Percentiles rank a stretch among this genome's conserved stretches.
These are phyloP conservation scores for Toxonevra muliebris DNA, from an alignment of 2,888 invertebrate genomes.

Conservation along the genomic window DNA sequence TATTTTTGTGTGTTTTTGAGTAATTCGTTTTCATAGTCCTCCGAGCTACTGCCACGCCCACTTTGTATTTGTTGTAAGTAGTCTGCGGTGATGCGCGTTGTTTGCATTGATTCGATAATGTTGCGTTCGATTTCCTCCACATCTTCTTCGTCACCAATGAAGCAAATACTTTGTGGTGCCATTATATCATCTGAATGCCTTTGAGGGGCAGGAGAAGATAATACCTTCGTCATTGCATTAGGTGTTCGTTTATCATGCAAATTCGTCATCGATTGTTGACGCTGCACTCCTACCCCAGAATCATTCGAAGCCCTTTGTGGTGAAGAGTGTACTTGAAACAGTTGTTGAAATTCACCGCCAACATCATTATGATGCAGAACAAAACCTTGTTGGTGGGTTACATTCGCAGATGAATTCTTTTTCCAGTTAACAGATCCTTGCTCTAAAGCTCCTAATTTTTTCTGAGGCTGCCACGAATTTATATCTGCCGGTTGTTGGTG, in stretches of 20 bases:
- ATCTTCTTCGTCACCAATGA: conserved; percentile 79
- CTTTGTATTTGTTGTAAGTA: conserved; percentile 55
- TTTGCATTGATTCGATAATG: conserved; percentile 60
- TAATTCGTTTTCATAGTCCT: conserved; percentile 50
- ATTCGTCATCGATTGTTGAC: conserved; percentile 57
- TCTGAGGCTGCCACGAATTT: conserved; percentile 63
- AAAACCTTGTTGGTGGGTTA: conserved; percentile 64
- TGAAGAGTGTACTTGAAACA: conserved; percentile 69
- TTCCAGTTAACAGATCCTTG: conserved; percentile 24
- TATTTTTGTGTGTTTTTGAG: conserved; percentile 59
- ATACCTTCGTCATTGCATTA: conserved; percentile 38
- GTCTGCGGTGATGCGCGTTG: conserved; percentile 53
- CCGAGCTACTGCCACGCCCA: conserved; percentile 71
- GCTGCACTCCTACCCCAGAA: conserved; percentile 45
- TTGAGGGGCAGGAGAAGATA: conserved; percentile 35
- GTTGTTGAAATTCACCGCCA: conserved; percentile 67
- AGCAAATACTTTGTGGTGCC: conserved; percentile 93
- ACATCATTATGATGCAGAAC: conserved; percentile 78
- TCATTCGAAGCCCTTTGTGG: conserved; percentile 65
- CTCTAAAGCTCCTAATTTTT: conserved; percentile 36
- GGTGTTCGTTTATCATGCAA: conserved; percentile 55
- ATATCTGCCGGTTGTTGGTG: conserved; percentile 60
- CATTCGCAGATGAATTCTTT: conserved; percentile 14
- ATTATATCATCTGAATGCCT: conserved; percentile 81
- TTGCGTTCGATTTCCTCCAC: conserved; percentile 64